A percentile compares a stretch with the other conserved stretches of the same genome.
Evolutionary conservation across 1,140 invertebrate species (phyloP).

Genomic region (Eueides isabella): DNA sequence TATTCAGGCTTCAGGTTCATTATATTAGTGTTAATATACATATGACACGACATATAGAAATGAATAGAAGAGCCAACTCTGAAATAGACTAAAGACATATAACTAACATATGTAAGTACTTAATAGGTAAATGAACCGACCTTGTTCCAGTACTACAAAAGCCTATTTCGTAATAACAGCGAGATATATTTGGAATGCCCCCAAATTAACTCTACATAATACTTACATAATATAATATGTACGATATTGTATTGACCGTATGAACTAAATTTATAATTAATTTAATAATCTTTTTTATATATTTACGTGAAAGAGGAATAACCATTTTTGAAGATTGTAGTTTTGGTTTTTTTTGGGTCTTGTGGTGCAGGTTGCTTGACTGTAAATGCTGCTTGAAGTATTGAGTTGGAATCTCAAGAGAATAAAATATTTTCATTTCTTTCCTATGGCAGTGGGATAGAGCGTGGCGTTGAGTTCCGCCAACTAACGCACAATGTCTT

Average conservation of each 20-base stretch:
- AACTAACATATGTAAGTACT: background rate
- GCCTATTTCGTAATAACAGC: background rate
- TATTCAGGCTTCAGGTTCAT: too few relatives aligned
- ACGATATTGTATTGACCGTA: background rate
- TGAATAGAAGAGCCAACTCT: background rate
- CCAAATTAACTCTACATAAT: background rate
- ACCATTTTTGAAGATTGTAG: too few relatives aligned
- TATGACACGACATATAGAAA: too few relatives aligned
- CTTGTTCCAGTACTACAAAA: background rate
- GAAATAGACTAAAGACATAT: background rate
- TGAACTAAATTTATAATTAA: background rate
- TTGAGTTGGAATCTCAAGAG: too few relatives aligned
- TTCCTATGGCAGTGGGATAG: too few relatives aligned
- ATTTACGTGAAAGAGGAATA: background rate
- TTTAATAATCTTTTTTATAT: background rate
- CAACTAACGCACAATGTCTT: too few relatives aligned
- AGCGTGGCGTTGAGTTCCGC: too few relatives aligned
- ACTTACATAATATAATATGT: background rate
- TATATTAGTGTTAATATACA: too few relatives aligned
- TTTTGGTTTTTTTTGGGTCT: too few relatives aligned
- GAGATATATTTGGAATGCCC: background rate
- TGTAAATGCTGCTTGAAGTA: too few relatives aligned
- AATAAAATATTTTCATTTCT: too few relatives aligned
- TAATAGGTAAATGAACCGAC: conserved; percentile 7
- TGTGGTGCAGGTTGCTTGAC: too few relatives aligned